A percentile compares a stretch with the other conserved stretches of the same genome.
Evolutionary conservation across 2,888 invertebrate genomes (phyloP).

Genomic region (Cataglyphis altisquamis): DNA sequence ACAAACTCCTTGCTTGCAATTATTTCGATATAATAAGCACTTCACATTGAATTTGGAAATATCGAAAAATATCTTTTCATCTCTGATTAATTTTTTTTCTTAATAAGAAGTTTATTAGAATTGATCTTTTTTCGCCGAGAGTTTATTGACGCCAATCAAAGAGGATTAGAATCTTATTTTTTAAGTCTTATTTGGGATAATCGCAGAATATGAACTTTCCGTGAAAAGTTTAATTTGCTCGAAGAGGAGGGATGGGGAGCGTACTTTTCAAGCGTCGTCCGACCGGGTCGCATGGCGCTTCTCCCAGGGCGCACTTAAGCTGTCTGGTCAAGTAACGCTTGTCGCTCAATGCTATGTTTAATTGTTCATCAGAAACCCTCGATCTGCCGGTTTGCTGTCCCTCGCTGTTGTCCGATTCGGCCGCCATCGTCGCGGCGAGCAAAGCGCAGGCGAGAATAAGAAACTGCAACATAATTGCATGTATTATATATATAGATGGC

Average conservation of each 20-base stretch:
- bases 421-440: conserved; percentile 43
- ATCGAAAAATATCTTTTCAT: too few species aligned
- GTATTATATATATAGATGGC: not conserved
- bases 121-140: not conserved
- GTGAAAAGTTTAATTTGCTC: not conserved
- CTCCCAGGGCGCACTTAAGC: conserved; percentile 91
- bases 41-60: not conserved
- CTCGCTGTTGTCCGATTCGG: conserved; percentile 67
- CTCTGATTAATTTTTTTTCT: not conserved
- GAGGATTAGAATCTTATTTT: conserved; percentile 7
- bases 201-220: not conserved
- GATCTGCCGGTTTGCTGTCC: conserved; percentile 81
- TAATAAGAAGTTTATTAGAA: not conserved
- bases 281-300: conserved; percentile 91
- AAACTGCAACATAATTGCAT: conserved; percentile 75
- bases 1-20: not conserved
- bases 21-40: conserved; percentile 5
- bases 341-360: conserved; percentile 90
- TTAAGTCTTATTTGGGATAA: not conserved
- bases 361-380: conserved; percentile 89
- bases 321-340: conserved; percentile 91
- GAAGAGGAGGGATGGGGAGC: not conserved
- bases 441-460: conserved; percentile 68
- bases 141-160: not conserved
- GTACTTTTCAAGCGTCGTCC: conserved; percentile 91